phyloP scores from a whole-genome alignment of 2,888 invertebrate genomes.

The Galerucella calmariensis region DNA sequence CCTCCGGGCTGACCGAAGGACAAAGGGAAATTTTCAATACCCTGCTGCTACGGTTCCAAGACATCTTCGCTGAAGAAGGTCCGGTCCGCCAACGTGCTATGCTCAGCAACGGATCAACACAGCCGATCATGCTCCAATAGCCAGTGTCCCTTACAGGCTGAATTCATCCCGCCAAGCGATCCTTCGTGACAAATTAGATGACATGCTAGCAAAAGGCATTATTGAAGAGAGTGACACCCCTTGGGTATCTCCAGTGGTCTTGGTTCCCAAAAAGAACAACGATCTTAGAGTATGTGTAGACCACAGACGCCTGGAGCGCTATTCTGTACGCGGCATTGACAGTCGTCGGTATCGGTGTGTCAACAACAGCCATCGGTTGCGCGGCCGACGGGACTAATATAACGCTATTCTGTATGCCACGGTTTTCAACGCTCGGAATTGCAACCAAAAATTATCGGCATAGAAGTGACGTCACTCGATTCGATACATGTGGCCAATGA shows the following conservation, averaged over 20 bases:
- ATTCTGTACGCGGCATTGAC: too few relatives aligned
- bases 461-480: too few relatives aligned
- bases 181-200: too few relatives aligned
- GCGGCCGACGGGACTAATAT: too few relatives aligned
- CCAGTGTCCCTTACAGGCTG: too few relatives aligned
- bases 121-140: slow-evolving; percentile 22
- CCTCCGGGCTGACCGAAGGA: background rate
- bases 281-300: background rate
- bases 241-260: slow-evolving; percentile 20
- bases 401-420: too few relatives aligned
- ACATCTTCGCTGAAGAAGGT: slow-evolving; percentile 27
- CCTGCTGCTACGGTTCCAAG: slow-evolving; percentile 6
- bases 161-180: too few relatives aligned
- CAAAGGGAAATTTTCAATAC: slow-evolving; percentile 6
- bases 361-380: too few relatives aligned
- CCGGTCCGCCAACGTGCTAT: slow-evolving; percentile 29
- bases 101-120: slow-evolving; percentile 33
- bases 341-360: too few relatives aligned
- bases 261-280: slow-evolving; percentile 14
- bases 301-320: background rate
- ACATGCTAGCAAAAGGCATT: slow-evolving; percentile 1
- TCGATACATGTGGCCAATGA: too few relatives aligned
- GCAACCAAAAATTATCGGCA: too few relatives aligned
- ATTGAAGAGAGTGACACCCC: slow-evolving; percentile 40
- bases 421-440: too few relatives aligned